Evolutionary conservation across 2,888 invertebrate species (phyloP).

Genomic region (Cheilosia grossa): DNA sequence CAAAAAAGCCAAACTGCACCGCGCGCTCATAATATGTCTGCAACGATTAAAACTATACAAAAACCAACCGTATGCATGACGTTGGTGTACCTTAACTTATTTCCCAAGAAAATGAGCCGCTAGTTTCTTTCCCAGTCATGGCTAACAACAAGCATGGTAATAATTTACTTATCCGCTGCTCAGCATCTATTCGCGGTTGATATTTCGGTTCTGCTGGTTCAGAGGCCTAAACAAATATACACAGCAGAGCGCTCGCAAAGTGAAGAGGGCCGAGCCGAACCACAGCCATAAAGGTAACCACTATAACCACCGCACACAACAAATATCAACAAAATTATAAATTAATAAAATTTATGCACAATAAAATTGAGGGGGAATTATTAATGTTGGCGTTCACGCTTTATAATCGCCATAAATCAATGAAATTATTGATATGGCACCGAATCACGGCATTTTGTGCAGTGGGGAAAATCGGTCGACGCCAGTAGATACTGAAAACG

Average conservation of each 20-base stretch:
- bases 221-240: slow-evolving; percentile 25
- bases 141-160: slow-evolving; percentile 70
- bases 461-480: slow-evolving; percentile 68
- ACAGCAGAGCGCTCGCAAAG: slow-evolving; percentile 8
- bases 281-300: slow-evolving; percentile 43
- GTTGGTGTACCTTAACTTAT: slow-evolving; percentile 42
- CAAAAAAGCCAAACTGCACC: slow-evolving; percentile 44
- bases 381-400: slow-evolving; percentile 84
- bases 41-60: slow-evolving; percentile 66
- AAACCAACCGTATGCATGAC: slow-evolving; percentile 40
- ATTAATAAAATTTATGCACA: slow-evolving; percentile 84
- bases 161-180: slow-evolving; percentile 75
- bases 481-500: slow-evolving; percentile 42
- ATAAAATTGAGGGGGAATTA: slow-evolving; percentile 84
- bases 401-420: slow-evolving; percentile 83
- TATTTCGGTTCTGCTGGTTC: slow-evolving; percentile 32
- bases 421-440: slow-evolving; percentile 79
- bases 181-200: slow-evolving; percentile 70
- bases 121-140: slow-evolving; percentile 63
- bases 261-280: slow-evolving; percentile 28
- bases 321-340: slow-evolving; percentile 83
- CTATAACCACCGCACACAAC: slow-evolving; percentile 30
- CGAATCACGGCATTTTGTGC: slow-evolving; percentile 77
- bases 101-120: slow-evolving; percentile 73
- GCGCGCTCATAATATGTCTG: slow-evolving; percentile 32